These are phyloP conservation scores for Potamilus streckersoni DNA, from an alignment of 1,140 invertebrate genomes.

Conservation along the genomic window DNA sequence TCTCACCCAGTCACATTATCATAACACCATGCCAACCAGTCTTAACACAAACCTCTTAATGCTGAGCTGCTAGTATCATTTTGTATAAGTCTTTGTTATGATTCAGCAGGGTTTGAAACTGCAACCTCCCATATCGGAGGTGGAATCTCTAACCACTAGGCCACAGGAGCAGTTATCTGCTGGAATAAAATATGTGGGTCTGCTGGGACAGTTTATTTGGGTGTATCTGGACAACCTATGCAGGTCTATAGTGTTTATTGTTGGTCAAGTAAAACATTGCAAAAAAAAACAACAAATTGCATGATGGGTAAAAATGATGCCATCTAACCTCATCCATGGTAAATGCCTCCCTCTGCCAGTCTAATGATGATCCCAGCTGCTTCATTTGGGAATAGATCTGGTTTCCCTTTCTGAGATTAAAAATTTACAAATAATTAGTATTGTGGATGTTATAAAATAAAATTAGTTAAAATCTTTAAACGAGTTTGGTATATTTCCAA, in stretches of 20 bases:
- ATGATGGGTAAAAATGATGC: background rate
- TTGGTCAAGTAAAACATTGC: background rate
- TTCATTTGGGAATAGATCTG: conserved; percentile 93
- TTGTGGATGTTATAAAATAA: background rate
- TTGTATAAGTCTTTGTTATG: too few relatives aligned
- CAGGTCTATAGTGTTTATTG: background rate
- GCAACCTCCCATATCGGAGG: too few relatives aligned
- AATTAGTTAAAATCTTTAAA: background rate
- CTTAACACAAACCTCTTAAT: too few relatives aligned
- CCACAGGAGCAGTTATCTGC: too few relatives aligned
- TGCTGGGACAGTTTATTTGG: background rate
- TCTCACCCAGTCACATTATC: too few relatives aligned
- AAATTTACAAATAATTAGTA: background rate
- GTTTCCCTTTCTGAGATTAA: conserved; percentile 83
- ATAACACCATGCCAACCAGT: too few relatives aligned
- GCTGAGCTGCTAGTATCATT: too few relatives aligned
- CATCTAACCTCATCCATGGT: conserved; percentile 91
- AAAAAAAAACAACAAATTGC: background rate
- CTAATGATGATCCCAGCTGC: conserved; percentile 89
- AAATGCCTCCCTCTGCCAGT: conserved; percentile 93
- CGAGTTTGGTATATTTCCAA: too few relatives aligned
- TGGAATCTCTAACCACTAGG: too few relatives aligned
- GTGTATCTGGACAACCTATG: background rate
- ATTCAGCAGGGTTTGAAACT: too few relatives aligned
- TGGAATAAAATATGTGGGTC: background rate